These are phyloP conservation scores for Scaptomyza pallida DNA, from an alignment of 1,140 invertebrate species.

Conservation along the genomic window DNA sequence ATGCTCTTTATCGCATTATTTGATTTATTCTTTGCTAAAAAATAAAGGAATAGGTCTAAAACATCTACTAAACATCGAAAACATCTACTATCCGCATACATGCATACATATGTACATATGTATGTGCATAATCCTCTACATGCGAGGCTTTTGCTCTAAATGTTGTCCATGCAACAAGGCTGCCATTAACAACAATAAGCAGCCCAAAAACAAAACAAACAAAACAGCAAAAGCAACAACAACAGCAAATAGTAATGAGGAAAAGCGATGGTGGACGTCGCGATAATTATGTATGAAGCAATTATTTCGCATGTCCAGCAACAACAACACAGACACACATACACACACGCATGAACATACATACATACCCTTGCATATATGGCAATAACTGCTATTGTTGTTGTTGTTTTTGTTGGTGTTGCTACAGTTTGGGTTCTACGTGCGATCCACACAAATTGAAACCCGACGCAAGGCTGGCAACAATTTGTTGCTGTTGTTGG, in stretches of 20 bases:
- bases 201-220: slow-evolving; percentile 11
- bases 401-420: background rate
- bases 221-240: slow-evolving; percentile 16
- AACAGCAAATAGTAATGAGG: slow-evolving; percentile 13
- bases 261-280: slow-evolving; percentile 32
- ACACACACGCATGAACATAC: slow-evolving; percentile 4
- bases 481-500: slow-evolving; percentile 38
- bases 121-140: background rate
- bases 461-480: slow-evolving; percentile 56
- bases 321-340: slow-evolving; percentile 23
- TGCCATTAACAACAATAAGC: slow-evolving; percentile 28
- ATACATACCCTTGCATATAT: too few species aligned
- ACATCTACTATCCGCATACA: background rate
- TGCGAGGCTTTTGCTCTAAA: background rate
- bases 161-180: background rate
- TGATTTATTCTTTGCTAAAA: too few species aligned
- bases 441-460: slow-evolving; percentile 72
- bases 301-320: slow-evolving; percentile 74
- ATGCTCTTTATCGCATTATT: too few species aligned
- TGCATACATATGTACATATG: too few species aligned
- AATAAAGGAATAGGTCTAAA: too few species aligned
- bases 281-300: slow-evolving; percentile 80
- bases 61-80: too few species aligned
- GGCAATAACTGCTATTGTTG: slow-evolving; percentile 55
- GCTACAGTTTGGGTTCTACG: slow-evolving; percentile 25